phyloP scores from a whole-genome alignment of 1,140 invertebrate genomes.

The Dryas iulia region DNA sequence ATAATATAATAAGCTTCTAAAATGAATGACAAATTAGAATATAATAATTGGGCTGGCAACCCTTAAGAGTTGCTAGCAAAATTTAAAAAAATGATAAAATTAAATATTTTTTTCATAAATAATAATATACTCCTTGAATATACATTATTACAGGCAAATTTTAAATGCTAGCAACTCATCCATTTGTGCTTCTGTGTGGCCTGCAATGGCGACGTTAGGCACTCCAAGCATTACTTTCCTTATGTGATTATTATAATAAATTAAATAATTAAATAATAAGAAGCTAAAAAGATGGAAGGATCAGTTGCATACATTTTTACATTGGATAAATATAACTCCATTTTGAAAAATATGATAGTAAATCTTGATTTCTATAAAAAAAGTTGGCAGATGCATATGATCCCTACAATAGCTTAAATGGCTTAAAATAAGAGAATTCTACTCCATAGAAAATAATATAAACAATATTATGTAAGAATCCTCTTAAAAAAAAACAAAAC shows the following conservation, averaged over 20 bases:
- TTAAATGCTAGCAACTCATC: slow-evolving; percentile 25
- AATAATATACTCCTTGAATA: too few relatives aligned
- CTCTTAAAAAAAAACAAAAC: not conserved
- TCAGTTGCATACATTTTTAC: slow-evolving; percentile 22
- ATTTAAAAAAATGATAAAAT: too few relatives aligned
- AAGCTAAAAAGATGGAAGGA: slow-evolving; percentile 15
- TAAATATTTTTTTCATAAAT: too few relatives aligned
- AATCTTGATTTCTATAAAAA: not conserved
- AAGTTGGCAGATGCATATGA: slow-evolving; percentile 15
- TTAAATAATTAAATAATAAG: not conserved
- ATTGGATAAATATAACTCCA: not conserved
- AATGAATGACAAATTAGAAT: slow-evolving; percentile 4
- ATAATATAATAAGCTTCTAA: not conserved
- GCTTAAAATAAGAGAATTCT: not conserved
- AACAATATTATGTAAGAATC: not conserved
- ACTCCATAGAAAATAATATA: not conserved
- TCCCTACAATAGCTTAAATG: slow-evolving; percentile 7
- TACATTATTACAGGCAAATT: too few relatives aligned
- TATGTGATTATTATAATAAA: not conserved
- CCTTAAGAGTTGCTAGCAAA: slow-evolving; percentile 60
- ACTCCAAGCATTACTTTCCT: not conserved
- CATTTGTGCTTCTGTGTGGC: slow-evolving; percentile 24
- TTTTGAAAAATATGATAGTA: not conserved
- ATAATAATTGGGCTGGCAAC: slow-evolving; percentile 47
- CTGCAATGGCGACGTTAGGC: slow-evolving; percentile 7